phyloP scores from a whole-genome alignment of 1,140 invertebrate genomes.

The Drosophila watanabei region DNA sequence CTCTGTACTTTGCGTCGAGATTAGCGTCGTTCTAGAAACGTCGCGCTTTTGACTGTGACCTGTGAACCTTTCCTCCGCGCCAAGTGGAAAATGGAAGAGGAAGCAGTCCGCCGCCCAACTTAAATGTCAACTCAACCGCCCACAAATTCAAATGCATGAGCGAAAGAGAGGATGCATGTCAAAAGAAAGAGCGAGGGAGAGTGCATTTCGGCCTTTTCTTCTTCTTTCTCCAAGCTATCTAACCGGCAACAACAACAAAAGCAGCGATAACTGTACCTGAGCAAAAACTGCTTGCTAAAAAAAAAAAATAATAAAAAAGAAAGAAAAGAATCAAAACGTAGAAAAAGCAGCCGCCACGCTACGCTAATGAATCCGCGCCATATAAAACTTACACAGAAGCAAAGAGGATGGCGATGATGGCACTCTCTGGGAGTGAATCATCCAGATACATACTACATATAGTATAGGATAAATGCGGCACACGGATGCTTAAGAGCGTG shows the following conservation, averaged over 20 bases:
- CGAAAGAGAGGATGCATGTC: neutral
- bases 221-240: conserved; percentile 39
- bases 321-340: conserved; percentile 39
- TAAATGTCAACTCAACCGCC: conserved; percentile 47
- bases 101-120: conserved; percentile 9
- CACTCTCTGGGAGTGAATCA: conserved; percentile 54
- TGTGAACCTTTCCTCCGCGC: conserved; percentile 60
- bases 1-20: conserved; percentile 12
- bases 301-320: conserved; percentile 7
- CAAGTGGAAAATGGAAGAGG: conserved; percentile 7
- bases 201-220: conserved; percentile 38
- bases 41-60: conserved; percentile 53
- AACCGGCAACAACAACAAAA: conserved; percentile 27
- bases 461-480: conserved; percentile 19
- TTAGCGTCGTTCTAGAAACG: conserved; percentile 18
- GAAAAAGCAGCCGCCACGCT: conserved; percentile 43
- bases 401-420: conserved; percentile 24
- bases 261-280: conserved; percentile 40
- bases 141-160: conserved; percentile 3
- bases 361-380: conserved; percentile 56
- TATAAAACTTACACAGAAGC: conserved; percentile 23
- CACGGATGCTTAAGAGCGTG: conserved; percentile 29
- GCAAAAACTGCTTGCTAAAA: conserved; percentile 18
- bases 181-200: neutral
- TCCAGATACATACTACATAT: conserved; percentile 24